A percentile compares a stretch with the other conserved stretches of the same genome.
Conservation (phyloP, 2,888 invertebrate species). For the Belgica antarctica region DNA sequence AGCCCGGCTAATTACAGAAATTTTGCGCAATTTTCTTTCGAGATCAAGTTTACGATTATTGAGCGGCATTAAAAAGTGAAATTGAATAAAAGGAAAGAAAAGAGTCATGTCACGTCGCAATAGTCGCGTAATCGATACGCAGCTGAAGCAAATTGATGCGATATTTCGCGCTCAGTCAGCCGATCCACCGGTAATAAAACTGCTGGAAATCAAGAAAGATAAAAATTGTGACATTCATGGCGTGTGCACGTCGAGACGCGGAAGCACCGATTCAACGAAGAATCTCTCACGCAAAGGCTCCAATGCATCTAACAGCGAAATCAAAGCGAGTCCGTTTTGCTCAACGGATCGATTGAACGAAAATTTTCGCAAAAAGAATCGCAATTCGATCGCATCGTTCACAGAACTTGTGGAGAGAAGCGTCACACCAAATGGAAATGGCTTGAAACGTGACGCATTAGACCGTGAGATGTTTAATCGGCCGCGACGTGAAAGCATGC, state of each 20-base stretch:
- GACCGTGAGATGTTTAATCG: not conserved
- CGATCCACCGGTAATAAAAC: slow-evolving; percentile 2
- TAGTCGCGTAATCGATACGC: slow-evolving; percentile 39
- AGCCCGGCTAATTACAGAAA: not conserved
- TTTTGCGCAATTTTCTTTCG: not conserved
- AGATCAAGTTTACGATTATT: not conserved
- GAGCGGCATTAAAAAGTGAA: slow-evolving; percentile 11
- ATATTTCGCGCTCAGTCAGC: slow-evolving; percentile 33
- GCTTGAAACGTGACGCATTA: slow-evolving; percentile 18
- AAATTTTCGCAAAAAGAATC: slow-evolving; percentile 11
- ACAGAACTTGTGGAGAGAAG: slow-evolving; percentile 36
- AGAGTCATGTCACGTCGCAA: slow-evolving; percentile 37
- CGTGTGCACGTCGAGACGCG: not conserved
- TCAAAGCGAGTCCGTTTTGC: slow-evolving; percentile 8
- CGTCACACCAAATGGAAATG: slow-evolving; percentile 1
- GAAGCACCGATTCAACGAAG: slow-evolving; percentile 48
- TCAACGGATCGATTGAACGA: slow-evolving; percentile 25
- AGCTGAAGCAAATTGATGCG: slow-evolving; percentile 40
- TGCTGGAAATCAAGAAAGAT: slow-evolving; percentile 56
- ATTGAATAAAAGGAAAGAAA: not conserved
- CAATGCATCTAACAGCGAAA: slow-evolving; percentile 16
- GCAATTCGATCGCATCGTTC: slow-evolving; percentile 39
- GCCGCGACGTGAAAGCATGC: slow-evolving; percentile 27
- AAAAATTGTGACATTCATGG: slow-evolving; percentile 62
- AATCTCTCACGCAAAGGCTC: slow-evolving; percentile 49